These are phyloP conservation scores for Cryptomyrus ogoouensis DNA, from an alignment of 2,113 vertebrate species.

Conservation along the genomic window DNA sequence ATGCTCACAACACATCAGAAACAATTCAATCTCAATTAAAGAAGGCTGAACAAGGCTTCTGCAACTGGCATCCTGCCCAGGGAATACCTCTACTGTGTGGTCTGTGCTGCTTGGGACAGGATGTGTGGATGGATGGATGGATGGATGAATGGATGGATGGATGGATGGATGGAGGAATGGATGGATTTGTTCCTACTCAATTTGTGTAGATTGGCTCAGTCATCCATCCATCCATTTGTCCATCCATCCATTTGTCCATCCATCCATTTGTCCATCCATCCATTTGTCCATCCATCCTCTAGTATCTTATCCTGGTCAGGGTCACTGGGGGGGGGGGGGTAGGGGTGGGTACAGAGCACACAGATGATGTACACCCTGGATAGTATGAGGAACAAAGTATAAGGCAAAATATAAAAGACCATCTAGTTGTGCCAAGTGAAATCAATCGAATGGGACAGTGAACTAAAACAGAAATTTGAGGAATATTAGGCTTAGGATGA, in stretches of 20 bases:
- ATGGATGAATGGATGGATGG: neutral
- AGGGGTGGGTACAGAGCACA: neutral
- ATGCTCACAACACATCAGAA: neutral
- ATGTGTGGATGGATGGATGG: neutral
- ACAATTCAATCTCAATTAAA: neutral
- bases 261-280: neutral
- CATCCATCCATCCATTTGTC: too few relatives aligned
- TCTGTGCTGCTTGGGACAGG: neutral
- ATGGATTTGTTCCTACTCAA: neutral
- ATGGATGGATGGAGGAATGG: neutral
- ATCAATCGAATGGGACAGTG: neutral
- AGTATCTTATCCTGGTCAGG: neutral
- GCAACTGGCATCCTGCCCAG: neutral
- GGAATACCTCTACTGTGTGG: neutral
- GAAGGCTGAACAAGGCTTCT: neutral
- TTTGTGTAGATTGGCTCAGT: neutral
- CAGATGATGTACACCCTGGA: neutral
- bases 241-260: neutral
- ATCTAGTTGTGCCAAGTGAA: neutral
- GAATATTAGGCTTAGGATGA: neutral
- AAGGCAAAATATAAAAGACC: neutral
- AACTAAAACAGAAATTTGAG: neutral
- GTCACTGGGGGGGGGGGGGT: too few relatives aligned
- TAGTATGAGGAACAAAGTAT: neutral
- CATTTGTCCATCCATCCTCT: neutral